Conservation (phyloP, 35 echinoderm and acorn worm species). For the Patiria miniata region DNA sequence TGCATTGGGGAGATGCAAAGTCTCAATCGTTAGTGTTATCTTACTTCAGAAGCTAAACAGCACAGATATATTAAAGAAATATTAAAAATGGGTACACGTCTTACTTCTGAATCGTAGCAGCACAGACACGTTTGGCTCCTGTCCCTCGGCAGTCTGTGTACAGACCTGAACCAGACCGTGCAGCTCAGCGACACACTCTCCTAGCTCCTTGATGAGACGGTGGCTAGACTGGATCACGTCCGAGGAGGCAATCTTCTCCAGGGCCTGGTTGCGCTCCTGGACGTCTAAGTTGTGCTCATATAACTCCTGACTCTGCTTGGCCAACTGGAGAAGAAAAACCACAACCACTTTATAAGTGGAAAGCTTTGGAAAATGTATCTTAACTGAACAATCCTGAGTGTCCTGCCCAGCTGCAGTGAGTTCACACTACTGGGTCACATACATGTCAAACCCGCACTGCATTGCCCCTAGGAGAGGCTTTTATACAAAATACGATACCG, state of each 20-base stretch:
- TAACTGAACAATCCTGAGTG: too few relatives aligned
- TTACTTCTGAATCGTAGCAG: slow-evolving; percentile 92
- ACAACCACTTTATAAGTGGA: background rate
- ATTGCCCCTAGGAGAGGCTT: too few relatives aligned
- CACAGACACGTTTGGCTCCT: slow-evolving; percentile 80
- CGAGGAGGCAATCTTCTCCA: slow-evolving; percentile 62
- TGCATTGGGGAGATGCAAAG: too few relatives aligned
- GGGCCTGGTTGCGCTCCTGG: slow-evolving; percentile 60
- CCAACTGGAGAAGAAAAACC: slow-evolving; percentile 45
- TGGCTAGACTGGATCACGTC: slow-evolving; percentile 55
- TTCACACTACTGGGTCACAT: too few relatives aligned
- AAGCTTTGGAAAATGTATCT: too few relatives aligned
- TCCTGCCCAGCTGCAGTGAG: too few relatives aligned
- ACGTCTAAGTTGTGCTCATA: slow-evolving; percentile 77
- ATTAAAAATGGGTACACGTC: background rate
- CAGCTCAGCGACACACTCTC: slow-evolving; percentile 65
- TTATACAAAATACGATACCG: too few relatives aligned
- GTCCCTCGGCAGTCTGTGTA: slow-evolving; percentile 71
- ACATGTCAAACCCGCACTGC: too few relatives aligned
- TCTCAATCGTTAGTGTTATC: too few relatives aligned
- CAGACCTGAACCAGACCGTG: slow-evolving; percentile 66
- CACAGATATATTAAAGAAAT: too few relatives aligned
- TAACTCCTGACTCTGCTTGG: slow-evolving; percentile 90
- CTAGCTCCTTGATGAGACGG: slow-evolving; percentile 62
- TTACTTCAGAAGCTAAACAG: background rate